Evolutionary conservation across 2,113 vertebrate species (phyloP), one percentile per base, ranked within the genome.

Genomic region (Myiopsitta monachus): DNA sequence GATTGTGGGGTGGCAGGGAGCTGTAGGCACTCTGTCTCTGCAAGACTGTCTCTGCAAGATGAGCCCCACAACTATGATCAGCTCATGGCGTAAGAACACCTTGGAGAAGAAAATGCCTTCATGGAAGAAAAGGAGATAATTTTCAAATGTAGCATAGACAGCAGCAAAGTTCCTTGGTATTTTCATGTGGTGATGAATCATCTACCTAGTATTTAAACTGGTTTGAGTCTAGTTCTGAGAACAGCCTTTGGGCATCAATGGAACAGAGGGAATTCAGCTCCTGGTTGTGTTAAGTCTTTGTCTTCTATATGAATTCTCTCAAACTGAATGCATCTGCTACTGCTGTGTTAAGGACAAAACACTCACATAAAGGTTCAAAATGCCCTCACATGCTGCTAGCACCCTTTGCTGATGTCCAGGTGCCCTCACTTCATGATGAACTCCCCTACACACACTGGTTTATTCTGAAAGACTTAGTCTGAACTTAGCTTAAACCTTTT

Each of bases 391-490:
- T 33, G 55, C 39, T 83, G 79, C 66, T 68, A 83, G 21, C 5
- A 39, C 5, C 18, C 38, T 59, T 43, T 55, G 31, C 5, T 22
- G 21, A 36, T 27, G 49, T 22, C 51, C 54, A 74, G 43, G 21
- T n/a, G 63, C 27, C 51, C 44, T 55, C 36, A n/a, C 19, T 83
- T 73, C 44, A 30, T 0, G 7, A 72, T 38, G 62, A 73, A 38
- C 23, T 30, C 27, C 44, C 5, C 7, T 7, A 9, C 7, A 8
- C 8, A 14, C 47, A 43, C 0, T 31, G 38, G 26, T 67, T 83
- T 67, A 88, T 86, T 92, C 84, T 78, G 55, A 87, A 88, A 90
- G 39, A 57, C 78, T 72, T 79, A 79, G 14, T 61, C 49, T 72
- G 39, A 83, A 83, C 28, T 95, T 90, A 86, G 31, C 18, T 88